phyloP scores from a whole-genome alignment of 2,888 invertebrate genomes.

The Tenthredo amoena region DNA sequence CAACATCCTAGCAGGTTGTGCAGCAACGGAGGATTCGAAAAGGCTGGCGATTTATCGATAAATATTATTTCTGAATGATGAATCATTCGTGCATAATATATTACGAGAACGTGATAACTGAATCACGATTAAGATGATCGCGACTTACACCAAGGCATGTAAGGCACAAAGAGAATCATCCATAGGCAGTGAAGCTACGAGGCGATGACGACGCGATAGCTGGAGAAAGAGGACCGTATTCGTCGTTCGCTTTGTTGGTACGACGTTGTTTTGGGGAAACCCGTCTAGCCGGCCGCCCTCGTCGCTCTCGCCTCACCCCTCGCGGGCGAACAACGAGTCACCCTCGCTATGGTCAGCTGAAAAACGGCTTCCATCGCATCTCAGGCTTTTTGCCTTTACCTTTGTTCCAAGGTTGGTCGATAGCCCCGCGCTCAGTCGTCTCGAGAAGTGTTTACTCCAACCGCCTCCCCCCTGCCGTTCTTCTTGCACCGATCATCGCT shows the following conservation, averaged over 20 bases:
- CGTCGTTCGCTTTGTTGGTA: conserved; percentile 24
- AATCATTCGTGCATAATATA: background rate
- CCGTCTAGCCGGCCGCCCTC: conserved; percentile 49
- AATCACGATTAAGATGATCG: background rate
- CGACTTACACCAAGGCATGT: background rate
- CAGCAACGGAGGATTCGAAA: background rate
- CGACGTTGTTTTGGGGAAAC: conserved; percentile 40
- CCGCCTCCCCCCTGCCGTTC: background rate
- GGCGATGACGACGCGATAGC: conserved; percentile 19
- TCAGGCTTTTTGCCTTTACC: conserved; percentile 46
- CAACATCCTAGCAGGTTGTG: background rate
- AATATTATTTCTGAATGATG: background rate
- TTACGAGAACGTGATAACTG: conserved; percentile 8
- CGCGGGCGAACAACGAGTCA: conserved; percentile 14
- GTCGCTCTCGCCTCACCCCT: conserved; percentile 4
- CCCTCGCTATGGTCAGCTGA: conserved; percentile 44
- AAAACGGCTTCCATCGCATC: conserved; percentile 39
- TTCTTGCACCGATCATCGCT: conserved; percentile 29
- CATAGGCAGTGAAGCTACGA: background rate
- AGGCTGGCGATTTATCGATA: background rate
- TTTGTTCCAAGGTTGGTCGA: conserved; percentile 50
- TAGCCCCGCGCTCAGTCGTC: conserved; percentile 31
- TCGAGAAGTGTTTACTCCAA: conserved; percentile 24
- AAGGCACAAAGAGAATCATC: conserved; percentile 11
- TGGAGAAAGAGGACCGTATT: background rate